Evolutionary conservation across 2,113 vertebrate genomes (phyloP), one percentile per base, ranked within the genome.

Genomic region (Pithys albifrons): DNA sequence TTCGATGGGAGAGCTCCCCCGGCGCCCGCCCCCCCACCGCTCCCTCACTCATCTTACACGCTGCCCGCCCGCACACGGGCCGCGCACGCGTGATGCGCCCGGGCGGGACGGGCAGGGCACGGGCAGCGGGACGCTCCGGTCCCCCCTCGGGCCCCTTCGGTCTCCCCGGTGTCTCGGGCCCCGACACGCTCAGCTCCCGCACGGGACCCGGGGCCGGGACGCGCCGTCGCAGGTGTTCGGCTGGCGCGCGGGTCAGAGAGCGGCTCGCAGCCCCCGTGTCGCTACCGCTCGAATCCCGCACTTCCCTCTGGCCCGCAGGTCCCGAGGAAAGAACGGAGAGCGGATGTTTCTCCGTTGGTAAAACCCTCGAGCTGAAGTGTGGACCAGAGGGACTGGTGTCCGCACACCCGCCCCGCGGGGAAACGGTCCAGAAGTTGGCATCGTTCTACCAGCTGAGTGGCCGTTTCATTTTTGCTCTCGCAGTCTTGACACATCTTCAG

Each of bases 31-130:
- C 93, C 91, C 19, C 89, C 83, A 31, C 61, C 96, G 97, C 97
- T 97, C 85, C 98, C 96, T 93, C 97, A 91, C 98, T 99, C 98
- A 98, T 97, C 96, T 99, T 99, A 98, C 99, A 98, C 96, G 97
- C 97, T 71, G 97, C 94, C 93, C 97, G 97, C 98, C 98, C 97
- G 95, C 76, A 94, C 76, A 94, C 91, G 92, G 97, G 96, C 94
- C 82, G 95, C 94, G 71, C 88, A 85, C 88, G 98, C 98, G 98
- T 97, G 54, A 19, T 45, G 64, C 54, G 11, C 69, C 54, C 45
- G 52, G 81, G 52, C 71, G 10, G 19, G 5, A 12, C 64, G 43
- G 64, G 95, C 93, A 80, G 95, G 19, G 6, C 55, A 58, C 72
- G 23, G 80, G 25, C 55, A 10, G 37, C 1, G 27, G 31, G 70